A percentile compares a stretch with the other conserved stretches of the same genome.
Conservation (phyloP, 2,797 vertebrate species). For the Linurgus olivaceus region DNA sequence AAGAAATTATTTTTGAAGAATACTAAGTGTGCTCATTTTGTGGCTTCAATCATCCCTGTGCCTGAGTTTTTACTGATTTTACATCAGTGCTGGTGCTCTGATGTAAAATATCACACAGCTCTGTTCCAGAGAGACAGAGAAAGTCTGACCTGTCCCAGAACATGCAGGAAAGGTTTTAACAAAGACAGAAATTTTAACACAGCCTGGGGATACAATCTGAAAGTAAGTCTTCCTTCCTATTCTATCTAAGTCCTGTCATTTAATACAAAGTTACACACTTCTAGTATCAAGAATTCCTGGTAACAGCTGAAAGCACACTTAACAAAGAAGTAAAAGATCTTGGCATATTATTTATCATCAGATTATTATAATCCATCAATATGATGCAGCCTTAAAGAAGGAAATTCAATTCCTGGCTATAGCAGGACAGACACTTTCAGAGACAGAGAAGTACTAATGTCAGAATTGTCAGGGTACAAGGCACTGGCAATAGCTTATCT, state of each 20-base stretch:
- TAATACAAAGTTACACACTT: not conserved
- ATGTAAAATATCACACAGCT: not conserved
- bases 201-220: not conserved
- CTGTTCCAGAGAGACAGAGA: not conserved
- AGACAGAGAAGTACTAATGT: not conserved
- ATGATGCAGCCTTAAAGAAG: not conserved
- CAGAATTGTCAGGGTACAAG: not conserved
- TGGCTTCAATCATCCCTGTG: not conserved
- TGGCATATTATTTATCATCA: not conserved
- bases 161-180: not conserved
- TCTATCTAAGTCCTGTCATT: not conserved
- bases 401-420: not conserved
- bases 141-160: not conserved
- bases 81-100: not conserved
- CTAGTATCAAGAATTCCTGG: not conserved
- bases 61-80: not conserved
- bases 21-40: not conserved
- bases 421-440: not conserved
- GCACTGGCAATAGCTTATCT: not conserved
- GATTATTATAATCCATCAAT: not conserved
- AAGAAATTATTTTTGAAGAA: not conserved
- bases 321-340: not conserved
- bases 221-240: not conserved
- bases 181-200: not conserved
- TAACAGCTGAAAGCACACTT: not conserved